A percentile compares a stretch with the other conserved stretches of the same genome.
These are phyloP conservation scores for Gambusia yucatana DNA, from an alignment of 2,797 vertebrate species.

Conservation along the genomic window DNA sequence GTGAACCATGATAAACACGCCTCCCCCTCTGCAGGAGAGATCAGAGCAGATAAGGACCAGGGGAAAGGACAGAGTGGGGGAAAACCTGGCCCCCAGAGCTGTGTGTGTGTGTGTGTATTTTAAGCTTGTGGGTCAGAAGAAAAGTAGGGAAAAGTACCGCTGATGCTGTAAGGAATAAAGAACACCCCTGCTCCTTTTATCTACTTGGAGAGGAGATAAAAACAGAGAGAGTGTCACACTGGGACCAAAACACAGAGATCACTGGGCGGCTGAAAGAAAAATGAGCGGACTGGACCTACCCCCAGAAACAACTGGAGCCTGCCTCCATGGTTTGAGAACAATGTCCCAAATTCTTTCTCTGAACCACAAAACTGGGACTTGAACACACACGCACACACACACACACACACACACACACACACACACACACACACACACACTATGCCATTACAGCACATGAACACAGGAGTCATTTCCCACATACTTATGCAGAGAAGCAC, in stretches of 20 bases:
- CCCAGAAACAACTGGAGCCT: conserved; percentile 42
- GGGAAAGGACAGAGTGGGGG: conserved; percentile 2
- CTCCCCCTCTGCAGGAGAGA: conserved; percentile 31
- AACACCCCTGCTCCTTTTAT: conserved; percentile 54
- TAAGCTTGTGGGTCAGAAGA: conserved; percentile 7
- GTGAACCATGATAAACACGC: conserved; percentile 27
- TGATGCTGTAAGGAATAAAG: conserved; percentile 66
- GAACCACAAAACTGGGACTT: conserved; percentile 63
- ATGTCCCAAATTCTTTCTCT: conserved; percentile 74
- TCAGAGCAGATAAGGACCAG: conserved; percentile 28
- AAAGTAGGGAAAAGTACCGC: conserved; percentile 38
- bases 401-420: conserved; percentile 15
- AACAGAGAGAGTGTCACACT: conserved; percentile 52
- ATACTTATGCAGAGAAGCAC: conserved; percentile 34
- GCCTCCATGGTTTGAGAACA: conserved; percentile 76
- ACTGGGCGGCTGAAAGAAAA: conserved; percentile 35
- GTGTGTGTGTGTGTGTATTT: conserved; percentile 17
- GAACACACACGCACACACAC: conserved; percentile 13
- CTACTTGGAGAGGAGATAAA: conserved; percentile 49
- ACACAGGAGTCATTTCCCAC: conserved; percentile 14
- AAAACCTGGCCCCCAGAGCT: conserved; percentile 18
- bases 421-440: conserved; percentile 7
- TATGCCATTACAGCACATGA: conserved; percentile 12
- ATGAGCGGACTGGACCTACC: conserved; percentile 21
- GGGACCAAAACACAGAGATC: conserved; percentile 62